Conservation (phyloP, 2,888 invertebrate genomes). For the Folsomia candida region DNA sequence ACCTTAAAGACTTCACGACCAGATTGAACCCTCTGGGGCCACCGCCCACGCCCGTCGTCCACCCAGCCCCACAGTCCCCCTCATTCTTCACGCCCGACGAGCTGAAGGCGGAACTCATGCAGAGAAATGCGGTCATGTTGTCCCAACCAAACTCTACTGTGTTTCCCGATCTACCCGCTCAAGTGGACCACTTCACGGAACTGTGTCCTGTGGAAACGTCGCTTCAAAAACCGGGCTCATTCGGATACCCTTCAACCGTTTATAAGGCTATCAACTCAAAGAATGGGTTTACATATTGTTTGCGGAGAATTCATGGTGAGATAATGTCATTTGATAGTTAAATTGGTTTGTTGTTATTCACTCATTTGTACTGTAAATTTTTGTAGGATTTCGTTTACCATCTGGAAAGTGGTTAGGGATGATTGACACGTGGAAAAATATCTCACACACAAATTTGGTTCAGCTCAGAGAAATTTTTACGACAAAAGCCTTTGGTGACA, state of each 20-base stretch:
- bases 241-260: slow-evolving; percentile 75
- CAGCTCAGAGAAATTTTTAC: slow-evolving; percentile 88
- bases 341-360: not conserved
- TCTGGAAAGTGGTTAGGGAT: slow-evolving; percentile 79
- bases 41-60: slow-evolving; percentile 43
- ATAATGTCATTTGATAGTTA: not conserved
- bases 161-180: slow-evolving; percentile 74
- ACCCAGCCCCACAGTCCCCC: slow-evolving; percentile 48
- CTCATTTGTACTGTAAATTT: not conserved
- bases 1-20: slow-evolving; percentile 56
- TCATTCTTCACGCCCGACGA: slow-evolving; percentile 83
- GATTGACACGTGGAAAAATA: slow-evolving; percentile 91
- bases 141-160: slow-evolving; percentile 70
- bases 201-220: slow-evolving; percentile 78
- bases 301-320: slow-evolving; percentile 80
- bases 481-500: slow-evolving; percentile 93
- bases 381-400: slow-evolving; percentile 71
- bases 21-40: slow-evolving; percentile 27
- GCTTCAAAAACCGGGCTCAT: slow-evolving; percentile 65
- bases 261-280: slow-evolving; percentile 88
- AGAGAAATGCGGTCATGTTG: slow-evolving; percentile 70
- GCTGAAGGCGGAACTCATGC: slow-evolving; percentile 72
- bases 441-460: slow-evolving; percentile 92
- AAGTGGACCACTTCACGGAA: slow-evolving; percentile 87
- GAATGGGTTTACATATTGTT: slow-evolving; percentile 78